Base-by-base conservation (phyloP, 37 sponge, comb jelly and placozoan species). In the Bolinopsis microptera region DNA sequence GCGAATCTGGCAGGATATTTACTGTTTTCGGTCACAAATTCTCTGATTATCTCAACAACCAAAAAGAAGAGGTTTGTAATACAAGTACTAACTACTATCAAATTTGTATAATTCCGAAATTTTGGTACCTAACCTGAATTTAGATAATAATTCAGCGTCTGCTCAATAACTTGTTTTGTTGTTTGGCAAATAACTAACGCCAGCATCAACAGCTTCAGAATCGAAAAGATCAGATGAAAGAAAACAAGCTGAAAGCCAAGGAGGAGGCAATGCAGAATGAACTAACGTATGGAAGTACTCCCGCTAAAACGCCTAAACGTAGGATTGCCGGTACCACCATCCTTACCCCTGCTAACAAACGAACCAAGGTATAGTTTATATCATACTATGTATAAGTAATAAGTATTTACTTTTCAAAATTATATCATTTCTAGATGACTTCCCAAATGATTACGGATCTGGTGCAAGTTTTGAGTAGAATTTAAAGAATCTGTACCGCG, bases 11-110 rank as follows among this genome's bases (percentile, higher is more conserved):
- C 2, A 86, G 61, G 28, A 41, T 86, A 18, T 86, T 86, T 38
- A 86, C 90, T 86, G 90, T 86, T n/a, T 86, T 30, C 90, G 90
- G 90, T 2, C 90, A 86, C 90, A 86, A 86, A 48, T 86, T 86
- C 61, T 41, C 90, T 13, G 90, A 86, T 39, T 41, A 28, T n/a
- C 34, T 86, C 30, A 86, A 86, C 48, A 24, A 86, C 3, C 90
- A 86, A 40, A 86, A 86, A 34, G 90, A 86, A 34, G 90, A 86
- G 90, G 90, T 86, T n/a, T n/a, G n/a, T n/a, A n/a, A n/a, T n/a
- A n/a, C n/a, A 67, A 67, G 13, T 67, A 67, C 21, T 67, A 67
- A 21, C 68, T 22, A 21, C 21, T 67, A 22, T 67, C 68, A 67
- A 67, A 22, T 22, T 21, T 21, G 18, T 21, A 21, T 21, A 13